Percentiles rank a stretch among this genome's conserved stretches.
Conservation (phyloP, 2,888 invertebrate species). For the Tetragonula carbonaria region DNA sequence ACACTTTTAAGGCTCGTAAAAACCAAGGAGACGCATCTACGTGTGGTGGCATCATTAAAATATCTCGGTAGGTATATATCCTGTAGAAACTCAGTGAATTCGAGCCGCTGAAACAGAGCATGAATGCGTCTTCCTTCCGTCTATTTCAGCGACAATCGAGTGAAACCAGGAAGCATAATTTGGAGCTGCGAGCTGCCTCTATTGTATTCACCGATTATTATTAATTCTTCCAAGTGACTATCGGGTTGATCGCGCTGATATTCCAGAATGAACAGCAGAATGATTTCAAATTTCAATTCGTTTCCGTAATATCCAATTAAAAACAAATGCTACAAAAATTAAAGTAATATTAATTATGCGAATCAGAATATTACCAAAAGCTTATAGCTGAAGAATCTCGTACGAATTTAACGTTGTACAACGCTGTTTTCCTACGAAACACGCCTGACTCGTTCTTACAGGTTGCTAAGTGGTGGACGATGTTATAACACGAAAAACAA, state of each 20-base stretch:
- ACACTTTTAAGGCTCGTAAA: slow-evolving; percentile 24
- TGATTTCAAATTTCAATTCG: background rate
- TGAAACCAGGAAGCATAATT: slow-evolving; percentile 78
- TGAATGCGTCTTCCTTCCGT: slow-evolving; percentile 78
- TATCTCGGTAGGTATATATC: slow-evolving; percentile 74
- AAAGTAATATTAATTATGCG: background rate
- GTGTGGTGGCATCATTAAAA: slow-evolving; percentile 64
- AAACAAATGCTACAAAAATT: background rate
- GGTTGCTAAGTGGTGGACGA: background rate
- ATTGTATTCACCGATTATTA: slow-evolving; percentile 32
- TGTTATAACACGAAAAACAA: slow-evolving; percentile 8
- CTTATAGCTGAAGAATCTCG: background rate
- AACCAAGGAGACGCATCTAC: slow-evolving; percentile 28
- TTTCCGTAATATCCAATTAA: background rate
- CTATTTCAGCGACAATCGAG: slow-evolving; percentile 70
- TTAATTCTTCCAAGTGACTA: background rate
- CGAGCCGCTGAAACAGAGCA: slow-evolving; percentile 81
- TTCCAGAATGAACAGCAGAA: background rate
- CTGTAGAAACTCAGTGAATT: slow-evolving; percentile 81
- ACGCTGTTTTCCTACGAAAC: background rate
- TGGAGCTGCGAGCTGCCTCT: slow-evolving; percentile 37
- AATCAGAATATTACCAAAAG: background rate
- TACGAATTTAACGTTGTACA: background rate
- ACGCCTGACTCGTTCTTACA: background rate
- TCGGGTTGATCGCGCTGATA: background rate